Conservation (phyloP, 2,113 vertebrate species). For the Entelurus aequoreus region DNA sequence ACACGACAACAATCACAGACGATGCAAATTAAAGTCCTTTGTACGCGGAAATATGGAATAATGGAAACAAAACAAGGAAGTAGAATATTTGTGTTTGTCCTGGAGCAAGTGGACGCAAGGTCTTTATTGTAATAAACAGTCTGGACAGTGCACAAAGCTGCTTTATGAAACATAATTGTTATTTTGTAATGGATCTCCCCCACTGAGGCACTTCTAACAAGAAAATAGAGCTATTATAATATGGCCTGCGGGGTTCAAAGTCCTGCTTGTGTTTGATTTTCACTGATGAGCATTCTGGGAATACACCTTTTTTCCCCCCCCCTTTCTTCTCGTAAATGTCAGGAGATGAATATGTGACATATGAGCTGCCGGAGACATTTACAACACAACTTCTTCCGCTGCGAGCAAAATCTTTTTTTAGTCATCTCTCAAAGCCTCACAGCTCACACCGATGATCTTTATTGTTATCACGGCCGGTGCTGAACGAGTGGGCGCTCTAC, state of each 20-base stretch:
- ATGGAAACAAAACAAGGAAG: too few relatives aligned
- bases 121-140: not conserved
- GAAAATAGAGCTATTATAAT: conserved; percentile 32
- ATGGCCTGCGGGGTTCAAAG: conserved; percentile 28
- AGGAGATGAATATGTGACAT: conserved; percentile 24
- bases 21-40: too few relatives aligned
- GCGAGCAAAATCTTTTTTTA: not conserved
- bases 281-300: conserved; percentile 43
- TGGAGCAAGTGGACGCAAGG: not conserved
- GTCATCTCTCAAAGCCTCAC: not conserved
- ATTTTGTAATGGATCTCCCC: too few relatives aligned
- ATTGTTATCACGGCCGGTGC: too few relatives aligned
- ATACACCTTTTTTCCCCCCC: conserved; percentile 32
- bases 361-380: not conserved
- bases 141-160: conserved; percentile 6
- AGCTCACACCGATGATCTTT: not conserved
- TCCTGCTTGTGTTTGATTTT: conserved; percentile 35
- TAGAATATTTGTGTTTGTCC: too few relatives aligned
- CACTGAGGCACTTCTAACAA: too few relatives aligned
- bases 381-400: not conserved
- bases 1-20: too few relatives aligned
- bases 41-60: too few relatives aligned
- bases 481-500: too few relatives aligned
- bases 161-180: conserved; percentile 6
- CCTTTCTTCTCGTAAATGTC: conserved; percentile 27